Evolutionary conservation across 2,113 vertebrate genomes (phyloP).

Genomic region (Oryzias woworae): DNA sequence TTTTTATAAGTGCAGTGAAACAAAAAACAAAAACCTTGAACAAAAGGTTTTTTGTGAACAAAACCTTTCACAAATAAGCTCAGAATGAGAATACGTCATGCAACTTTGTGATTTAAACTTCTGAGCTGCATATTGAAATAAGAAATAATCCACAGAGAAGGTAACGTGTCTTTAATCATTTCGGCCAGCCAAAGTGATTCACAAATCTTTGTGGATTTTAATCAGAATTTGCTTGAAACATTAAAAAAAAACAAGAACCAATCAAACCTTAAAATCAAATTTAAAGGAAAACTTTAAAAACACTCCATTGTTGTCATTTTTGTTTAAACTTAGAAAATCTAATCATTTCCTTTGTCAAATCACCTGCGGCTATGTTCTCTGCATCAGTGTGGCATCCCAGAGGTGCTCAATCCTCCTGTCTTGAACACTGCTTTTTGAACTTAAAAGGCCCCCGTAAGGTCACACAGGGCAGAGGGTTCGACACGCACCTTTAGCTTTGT

Average conservation of each 20-base stretch:
- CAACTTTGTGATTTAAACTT: constrained; percentile 6
- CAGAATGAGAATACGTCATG: constrained; percentile 13
- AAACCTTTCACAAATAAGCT: constrained; percentile 10
- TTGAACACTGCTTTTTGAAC: constrained; percentile 10
- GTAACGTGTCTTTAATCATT: constrained; percentile 37
- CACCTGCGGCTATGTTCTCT: constrained; percentile 49
- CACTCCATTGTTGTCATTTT: neutral
- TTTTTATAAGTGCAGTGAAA: constrained; percentile 20
- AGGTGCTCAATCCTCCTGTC: constrained; percentile 14
- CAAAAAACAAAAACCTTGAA: neutral
- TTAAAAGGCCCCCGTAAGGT: constrained; percentile 46
- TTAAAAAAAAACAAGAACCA: neutral
- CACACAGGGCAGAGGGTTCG: constrained; percentile 17
- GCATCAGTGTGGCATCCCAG: constrained; percentile 18
- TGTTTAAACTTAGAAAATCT: neutral
- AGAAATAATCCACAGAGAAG: constrained; percentile 28
- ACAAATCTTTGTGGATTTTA: constrained; percentile 39
- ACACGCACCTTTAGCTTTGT: constrained; percentile 38
- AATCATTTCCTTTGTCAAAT: constrained; percentile 56
- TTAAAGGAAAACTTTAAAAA: neutral
- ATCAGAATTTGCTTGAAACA: constrained; percentile 32
- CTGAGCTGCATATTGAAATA: constrained; percentile 32
- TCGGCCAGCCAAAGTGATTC: constrained; percentile 34
- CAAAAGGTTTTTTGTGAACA: neutral
- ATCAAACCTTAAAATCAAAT: no score